These are phyloP conservation scores for Cryptus viduatorius DNA, from an alignment of 2,888 invertebrate species.

Conservation along the genomic window DNA sequence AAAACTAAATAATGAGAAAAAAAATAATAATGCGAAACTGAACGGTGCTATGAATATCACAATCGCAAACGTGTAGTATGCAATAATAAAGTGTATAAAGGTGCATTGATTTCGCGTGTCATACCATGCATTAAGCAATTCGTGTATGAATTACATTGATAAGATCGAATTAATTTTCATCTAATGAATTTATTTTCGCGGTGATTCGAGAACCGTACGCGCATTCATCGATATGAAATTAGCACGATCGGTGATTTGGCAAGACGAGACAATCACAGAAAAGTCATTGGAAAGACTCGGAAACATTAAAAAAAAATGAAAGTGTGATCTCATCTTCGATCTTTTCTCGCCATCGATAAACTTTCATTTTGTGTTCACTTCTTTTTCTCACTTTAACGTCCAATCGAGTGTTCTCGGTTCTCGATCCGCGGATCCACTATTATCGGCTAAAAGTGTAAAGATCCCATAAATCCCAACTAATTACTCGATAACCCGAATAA, in stretches of 20 bases:
- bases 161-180: conserved; percentile 8
- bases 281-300: not conserved
- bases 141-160: conserved; percentile 13
- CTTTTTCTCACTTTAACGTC: not conserved
- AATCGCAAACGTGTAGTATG: conserved; percentile 78
- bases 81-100: conserved; percentile 78
- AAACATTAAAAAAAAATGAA: conserved; percentile 7
- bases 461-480: conserved; percentile 57
- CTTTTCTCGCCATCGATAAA: not conserved
- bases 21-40: conserved; percentile 38
- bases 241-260: conserved; percentile 21
- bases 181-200: not conserved
- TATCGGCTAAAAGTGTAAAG: conserved; percentile 42
- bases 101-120: conserved; percentile 73
- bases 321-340: conserved; percentile 10
- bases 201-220: conserved; percentile 28
- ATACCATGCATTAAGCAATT: conserved; percentile 51
- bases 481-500: conserved; percentile 67
- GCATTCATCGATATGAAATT: not conserved
- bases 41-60: conserved; percentile 39
- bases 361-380: not conserved
- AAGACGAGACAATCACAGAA: conserved; percentile 43
- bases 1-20: conserved; percentile 18
- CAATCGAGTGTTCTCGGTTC: conserved; percentile 16
- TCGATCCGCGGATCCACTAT: conserved; percentile 28